Conservation (phyloP, 2,113 vertebrate species). For the Rhizomys pruinosus region DNA sequence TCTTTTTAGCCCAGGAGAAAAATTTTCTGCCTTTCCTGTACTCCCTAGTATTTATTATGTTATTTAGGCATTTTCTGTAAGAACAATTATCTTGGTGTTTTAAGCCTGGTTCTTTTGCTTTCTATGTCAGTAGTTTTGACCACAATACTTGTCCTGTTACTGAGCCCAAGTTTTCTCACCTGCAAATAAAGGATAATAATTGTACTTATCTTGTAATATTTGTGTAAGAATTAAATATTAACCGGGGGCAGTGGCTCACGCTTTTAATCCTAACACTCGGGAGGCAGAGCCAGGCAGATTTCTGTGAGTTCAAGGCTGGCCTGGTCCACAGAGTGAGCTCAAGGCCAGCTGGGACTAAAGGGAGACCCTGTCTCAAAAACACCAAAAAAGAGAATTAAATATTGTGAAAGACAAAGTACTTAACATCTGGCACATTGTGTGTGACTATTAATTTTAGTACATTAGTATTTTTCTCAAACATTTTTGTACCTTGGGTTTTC, state of each 20-base stretch:
- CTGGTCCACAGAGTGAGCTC: too few relatives aligned
- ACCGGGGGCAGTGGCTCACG: too few relatives aligned
- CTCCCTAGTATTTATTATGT: conserved; percentile 12
- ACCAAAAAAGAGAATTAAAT: conserved; percentile 51
- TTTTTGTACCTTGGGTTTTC: conserved; percentile 3
- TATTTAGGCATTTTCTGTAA: conserved; percentile 32
- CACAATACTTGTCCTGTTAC: not conserved
- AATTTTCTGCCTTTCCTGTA: not conserved
- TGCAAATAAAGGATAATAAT: not conserved
- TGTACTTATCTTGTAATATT: not conserved
- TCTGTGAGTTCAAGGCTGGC: too few relatives aligned
- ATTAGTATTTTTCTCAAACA: not conserved
- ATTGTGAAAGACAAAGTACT: not conserved
- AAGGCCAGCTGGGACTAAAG: too few relatives aligned
- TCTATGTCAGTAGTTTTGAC: not conserved
- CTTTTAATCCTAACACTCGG: too few relatives aligned
- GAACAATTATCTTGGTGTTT: not conserved
- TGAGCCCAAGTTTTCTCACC: conserved; percentile 17
- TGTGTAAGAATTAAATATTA: conserved; percentile 12
- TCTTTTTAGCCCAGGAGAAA: conserved; percentile 5
- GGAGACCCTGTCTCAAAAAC: too few relatives aligned
- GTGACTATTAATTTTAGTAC: conserved; percentile 24
- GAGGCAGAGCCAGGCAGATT: too few relatives aligned
- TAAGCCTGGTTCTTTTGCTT: conserved; percentile 24
- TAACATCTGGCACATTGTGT: not conserved